Conservation (phyloP, 2,888 invertebrate genomes). For the Chloromyia formosa region DNA sequence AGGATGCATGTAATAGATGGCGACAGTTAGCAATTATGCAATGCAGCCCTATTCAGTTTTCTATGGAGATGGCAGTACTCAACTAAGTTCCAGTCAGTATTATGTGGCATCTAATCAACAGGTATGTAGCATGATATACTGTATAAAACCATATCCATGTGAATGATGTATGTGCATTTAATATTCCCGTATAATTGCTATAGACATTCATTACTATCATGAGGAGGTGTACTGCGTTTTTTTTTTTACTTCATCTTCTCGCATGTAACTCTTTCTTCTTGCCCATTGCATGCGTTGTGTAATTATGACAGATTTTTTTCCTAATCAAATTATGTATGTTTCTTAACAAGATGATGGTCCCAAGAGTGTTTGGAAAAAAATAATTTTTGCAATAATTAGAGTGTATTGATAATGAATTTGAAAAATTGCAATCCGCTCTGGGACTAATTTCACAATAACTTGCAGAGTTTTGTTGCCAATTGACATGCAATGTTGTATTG, state of each 20-base stretch:
- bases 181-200: neutral
- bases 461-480: no score
- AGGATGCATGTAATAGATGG: slow-evolving; percentile 43
- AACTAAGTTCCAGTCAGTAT: slow-evolving; percentile 42
- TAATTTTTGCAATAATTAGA: no score
- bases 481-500: no score
- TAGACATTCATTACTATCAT: neutral
- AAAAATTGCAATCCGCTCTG: no score
- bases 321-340: no score
- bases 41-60: slow-evolving; percentile 44
- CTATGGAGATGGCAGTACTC: slow-evolving; percentile 30
- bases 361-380: no score
- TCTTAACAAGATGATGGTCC: no score
- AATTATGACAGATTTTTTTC: no score
- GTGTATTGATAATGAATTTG: no score
- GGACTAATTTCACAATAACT: no score
- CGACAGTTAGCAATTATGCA: slow-evolving; percentile 47
- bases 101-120: slow-evolving; percentile 45
- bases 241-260: neutral
- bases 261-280: no score
- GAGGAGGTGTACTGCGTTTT: slow-evolving; percentile 1
- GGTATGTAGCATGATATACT: slow-evolving; percentile 25
- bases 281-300: no score
- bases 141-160: neutral
- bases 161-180: neutral